These are phyloP conservation scores for Clavelina lepadiformis DNA, from an alignment of 23 tunicate genomes.

Conservation along the genomic window DNA sequence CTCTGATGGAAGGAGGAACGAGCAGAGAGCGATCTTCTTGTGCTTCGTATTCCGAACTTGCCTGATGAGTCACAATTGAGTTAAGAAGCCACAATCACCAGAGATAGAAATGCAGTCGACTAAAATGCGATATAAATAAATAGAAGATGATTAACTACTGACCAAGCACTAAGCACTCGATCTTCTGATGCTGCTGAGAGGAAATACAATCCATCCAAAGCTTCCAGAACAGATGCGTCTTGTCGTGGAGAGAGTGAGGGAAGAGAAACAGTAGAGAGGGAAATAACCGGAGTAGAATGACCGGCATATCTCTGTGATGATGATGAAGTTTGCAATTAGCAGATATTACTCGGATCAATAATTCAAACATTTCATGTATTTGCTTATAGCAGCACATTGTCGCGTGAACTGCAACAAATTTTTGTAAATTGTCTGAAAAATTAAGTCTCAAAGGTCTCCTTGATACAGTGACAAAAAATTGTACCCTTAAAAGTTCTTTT, in stretches of 20 bases:
- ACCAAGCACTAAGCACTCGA: constrained; percentile 68
- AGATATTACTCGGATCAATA: too few relatives aligned
- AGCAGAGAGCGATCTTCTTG: constrained; percentile 44
- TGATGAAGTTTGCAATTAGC: too few relatives aligned
- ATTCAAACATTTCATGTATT: too few relatives aligned
- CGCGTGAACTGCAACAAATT: too few relatives aligned
- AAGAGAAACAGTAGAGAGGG: not conserved
- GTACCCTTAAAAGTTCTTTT: constrained; percentile 51
- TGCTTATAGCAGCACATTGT: too few relatives aligned
- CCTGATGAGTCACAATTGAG: constrained; percentile 35
- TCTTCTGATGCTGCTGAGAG: constrained; percentile 73
- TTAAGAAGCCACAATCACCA: too few relatives aligned
- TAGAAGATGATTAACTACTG: not conserved
- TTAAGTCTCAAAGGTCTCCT: too few relatives aligned
- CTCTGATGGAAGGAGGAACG: constrained; percentile 59
- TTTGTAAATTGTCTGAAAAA: too few relatives aligned
- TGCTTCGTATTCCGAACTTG: constrained; percentile 34
- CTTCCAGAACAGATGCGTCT: constrained; percentile 6
- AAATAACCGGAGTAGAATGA: constrained; percentile 58
- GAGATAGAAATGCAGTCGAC: not conserved
- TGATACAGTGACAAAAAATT: too few relatives aligned
- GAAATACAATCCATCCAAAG: constrained; percentile 49
- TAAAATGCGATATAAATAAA: not conserved
- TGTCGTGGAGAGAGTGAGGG: not conserved
- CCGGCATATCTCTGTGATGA: constrained; percentile 51